phyloP scores from a whole-genome alignment of 2,113 vertebrate genomes.

The Chascanopsetta lugubris region DNA sequence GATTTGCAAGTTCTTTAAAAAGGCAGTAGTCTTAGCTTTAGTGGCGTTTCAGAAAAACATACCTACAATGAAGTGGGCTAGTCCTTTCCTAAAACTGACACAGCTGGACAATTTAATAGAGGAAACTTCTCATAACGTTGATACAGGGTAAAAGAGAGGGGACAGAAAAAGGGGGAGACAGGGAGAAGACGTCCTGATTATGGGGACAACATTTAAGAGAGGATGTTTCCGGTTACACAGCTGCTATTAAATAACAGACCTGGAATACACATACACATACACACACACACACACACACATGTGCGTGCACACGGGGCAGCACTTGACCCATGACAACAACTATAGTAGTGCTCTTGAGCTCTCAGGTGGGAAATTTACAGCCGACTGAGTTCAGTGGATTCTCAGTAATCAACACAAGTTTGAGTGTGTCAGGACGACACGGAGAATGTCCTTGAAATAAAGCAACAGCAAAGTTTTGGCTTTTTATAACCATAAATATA shows the following conservation, averaged over 20 bases:
- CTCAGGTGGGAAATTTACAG: conserved; percentile 38
- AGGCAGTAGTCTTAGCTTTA: no score
- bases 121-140: background rate
- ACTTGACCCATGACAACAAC: conserved; percentile 9
- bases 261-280: background rate
- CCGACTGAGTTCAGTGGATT: conserved; percentile 9
- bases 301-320: background rate
- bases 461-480: conserved; percentile 4
- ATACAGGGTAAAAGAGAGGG: conserved; percentile 6
- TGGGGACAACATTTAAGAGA: conserved; percentile 2
- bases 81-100: background rate
- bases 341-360: conserved; percentile 14
- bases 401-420: background rate
- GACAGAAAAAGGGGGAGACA: background rate
- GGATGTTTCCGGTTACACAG: conserved; percentile 39
- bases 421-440: background rate
- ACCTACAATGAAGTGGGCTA: background rate
- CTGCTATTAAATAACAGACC: conserved; percentile 44
- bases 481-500: conserved; percentile 31
- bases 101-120: background rate
- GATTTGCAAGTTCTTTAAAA: no score
- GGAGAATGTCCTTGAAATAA: background rate
- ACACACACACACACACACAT: background rate
- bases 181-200: background rate
- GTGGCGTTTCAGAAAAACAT: no score